Percentiles rank a stretch among this genome's conserved stretches.
Evolutionary conservation across 2,888 invertebrate genomes (phyloP).

Genomic region (Nomada fucata): DNA sequence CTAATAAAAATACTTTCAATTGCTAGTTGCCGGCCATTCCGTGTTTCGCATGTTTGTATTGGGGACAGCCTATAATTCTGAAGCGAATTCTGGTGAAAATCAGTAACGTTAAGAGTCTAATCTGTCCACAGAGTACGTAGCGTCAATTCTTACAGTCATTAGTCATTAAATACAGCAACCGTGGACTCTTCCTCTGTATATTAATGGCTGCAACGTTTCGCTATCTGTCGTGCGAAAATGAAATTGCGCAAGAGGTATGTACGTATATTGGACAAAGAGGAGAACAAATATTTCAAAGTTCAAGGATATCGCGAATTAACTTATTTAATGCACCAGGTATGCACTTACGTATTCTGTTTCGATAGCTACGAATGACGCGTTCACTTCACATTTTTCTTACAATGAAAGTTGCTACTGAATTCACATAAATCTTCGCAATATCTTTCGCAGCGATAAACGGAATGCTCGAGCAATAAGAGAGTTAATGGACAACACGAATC

Average conservation of each 20-base stretch:
- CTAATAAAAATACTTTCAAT: background rate
- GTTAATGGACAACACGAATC: too few relatives aligned
- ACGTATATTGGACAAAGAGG: background rate
- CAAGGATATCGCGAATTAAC: background rate
- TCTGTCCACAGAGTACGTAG: background rate
- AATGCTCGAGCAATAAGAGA: too few relatives aligned
- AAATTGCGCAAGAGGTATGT: background rate
- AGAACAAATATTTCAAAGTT: background rate
- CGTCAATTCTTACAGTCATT: background rate
- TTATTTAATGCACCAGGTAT: background rate
- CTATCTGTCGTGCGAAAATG: background rate
- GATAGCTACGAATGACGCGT: background rate
- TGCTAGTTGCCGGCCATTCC: too few relatives aligned
- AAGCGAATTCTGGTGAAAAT: background rate
- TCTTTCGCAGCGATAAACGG: background rate
- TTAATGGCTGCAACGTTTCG: background rate
- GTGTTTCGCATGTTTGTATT: too few relatives aligned
- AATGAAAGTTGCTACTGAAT: too few relatives aligned
- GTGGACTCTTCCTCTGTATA: background rate
- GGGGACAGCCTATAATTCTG: background rate
- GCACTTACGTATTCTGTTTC: background rate
- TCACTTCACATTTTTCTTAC: background rate
- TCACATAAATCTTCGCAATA: background rate
- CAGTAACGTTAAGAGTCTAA: background rate
- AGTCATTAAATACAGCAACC: conserved; percentile 6